A percentile compares a stretch with the other conserved stretches of the same genome.
Evolutionary conservation across 2,888 invertebrate genomes (phyloP).

Genomic region (Drosophila vallismaia): DNA sequence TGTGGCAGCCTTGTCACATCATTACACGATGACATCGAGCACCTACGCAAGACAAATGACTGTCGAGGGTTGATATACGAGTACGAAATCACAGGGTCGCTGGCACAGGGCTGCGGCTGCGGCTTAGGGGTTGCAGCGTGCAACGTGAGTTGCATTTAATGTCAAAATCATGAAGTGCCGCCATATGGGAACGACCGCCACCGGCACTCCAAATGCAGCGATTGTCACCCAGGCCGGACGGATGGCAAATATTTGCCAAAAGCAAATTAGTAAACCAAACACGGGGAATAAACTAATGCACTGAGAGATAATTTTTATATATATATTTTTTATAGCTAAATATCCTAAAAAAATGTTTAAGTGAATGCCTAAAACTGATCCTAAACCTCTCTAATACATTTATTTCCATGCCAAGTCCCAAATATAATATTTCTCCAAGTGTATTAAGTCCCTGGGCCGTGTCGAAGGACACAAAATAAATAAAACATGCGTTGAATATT

Average conservation of each 20-base stretch:
- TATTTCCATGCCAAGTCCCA: background rate
- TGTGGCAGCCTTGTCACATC: constrained; percentile 51
- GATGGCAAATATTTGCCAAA: constrained; percentile 67
- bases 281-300: constrained; percentile 27
- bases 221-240: constrained; percentile 68
- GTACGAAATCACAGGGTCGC: background rate
- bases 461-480: constrained; percentile 53
- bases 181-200: constrained; percentile 56
- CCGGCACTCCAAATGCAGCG: constrained; percentile 62
- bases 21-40: constrained; percentile 37
- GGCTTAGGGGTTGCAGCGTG: constrained; percentile 60
- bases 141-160: constrained; percentile 57
- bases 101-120: constrained; percentile 2
- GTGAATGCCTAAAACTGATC: background rate
- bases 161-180: constrained; percentile 75
- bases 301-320: constrained; percentile 8
- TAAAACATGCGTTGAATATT: constrained; percentile 57
- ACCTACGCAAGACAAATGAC: constrained; percentile 20
- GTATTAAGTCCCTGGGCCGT: background rate
- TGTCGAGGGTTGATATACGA: background rate
- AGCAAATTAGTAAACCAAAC: constrained; percentile 72
- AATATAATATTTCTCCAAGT: background rate
- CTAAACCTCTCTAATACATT: background rate
- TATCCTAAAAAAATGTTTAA: background rate
- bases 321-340: too few relatives aligned